A percentile compares a stretch with the other conserved stretches of the same genome.
These are phyloP conservation scores for Siderastrea siderea DNA, from an alignment of 92 coral and sea anemone species.

Conservation along the genomic window DNA sequence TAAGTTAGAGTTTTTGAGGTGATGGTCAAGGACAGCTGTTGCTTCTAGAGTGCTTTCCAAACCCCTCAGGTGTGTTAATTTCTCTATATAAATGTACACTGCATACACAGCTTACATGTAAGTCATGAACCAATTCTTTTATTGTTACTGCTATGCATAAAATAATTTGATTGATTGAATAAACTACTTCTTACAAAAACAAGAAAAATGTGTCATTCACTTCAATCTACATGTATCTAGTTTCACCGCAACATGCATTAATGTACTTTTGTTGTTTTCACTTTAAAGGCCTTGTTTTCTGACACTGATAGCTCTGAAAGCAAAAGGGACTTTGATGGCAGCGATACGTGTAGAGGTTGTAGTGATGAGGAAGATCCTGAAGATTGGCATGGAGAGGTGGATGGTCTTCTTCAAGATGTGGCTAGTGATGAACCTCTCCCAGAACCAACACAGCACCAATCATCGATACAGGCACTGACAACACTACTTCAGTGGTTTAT, in stretches of 20 bases:
- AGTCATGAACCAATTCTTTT: too few relatives aligned
- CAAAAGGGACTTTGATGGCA: conserved; percentile 13
- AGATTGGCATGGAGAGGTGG: conserved; percentile 27
- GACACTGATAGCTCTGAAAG: conserved; percentile 17
- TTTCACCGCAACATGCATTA: too few relatives aligned
- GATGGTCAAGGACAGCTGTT: too few relatives aligned
- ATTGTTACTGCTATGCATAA: too few relatives aligned
- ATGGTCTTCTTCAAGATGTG: conserved; percentile 35
- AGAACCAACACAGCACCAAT: conserved; percentile 49
- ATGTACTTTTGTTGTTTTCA: not conserved
- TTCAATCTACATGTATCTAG: too few relatives aligned
- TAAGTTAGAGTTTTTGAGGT: too few relatives aligned
- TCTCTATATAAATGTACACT: too few relatives aligned
- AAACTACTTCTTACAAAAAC: not conserved
- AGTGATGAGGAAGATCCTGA: conserved; percentile 38
- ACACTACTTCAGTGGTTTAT: conserved; percentile 70
- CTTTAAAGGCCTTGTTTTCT: conserved; percentile 15
- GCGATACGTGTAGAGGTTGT: conserved; percentile 22
- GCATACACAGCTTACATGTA: too few relatives aligned
- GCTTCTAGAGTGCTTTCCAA: too few relatives aligned
- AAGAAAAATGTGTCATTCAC: too few relatives aligned
- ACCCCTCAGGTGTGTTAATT: too few relatives aligned
- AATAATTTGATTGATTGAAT: too few relatives aligned
- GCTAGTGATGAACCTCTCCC: conserved; percentile 48
- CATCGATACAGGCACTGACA: conserved; percentile 36